A percentile compares a stretch with the other conserved stretches of the same genome.
These are phyloP conservation scores for Beaufortia kweichowensis DNA, from an alignment of 2,113 vertebrate genomes.

Conservation along the genomic window DNA sequence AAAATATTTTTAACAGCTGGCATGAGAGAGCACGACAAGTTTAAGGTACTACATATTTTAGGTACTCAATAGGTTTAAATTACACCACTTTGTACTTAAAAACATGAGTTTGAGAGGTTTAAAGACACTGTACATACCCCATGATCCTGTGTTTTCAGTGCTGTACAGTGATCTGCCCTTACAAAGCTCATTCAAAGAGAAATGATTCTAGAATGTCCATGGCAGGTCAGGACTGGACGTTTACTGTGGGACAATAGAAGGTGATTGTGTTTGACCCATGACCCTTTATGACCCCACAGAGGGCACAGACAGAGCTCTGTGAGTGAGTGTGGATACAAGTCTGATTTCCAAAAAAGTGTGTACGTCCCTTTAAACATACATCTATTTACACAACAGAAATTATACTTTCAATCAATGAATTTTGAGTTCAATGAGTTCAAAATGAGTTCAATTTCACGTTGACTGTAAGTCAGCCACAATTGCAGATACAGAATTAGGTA, in stretches of 20 bases:
- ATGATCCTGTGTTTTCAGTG: neutral
- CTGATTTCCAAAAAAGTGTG: neutral
- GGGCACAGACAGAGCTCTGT: neutral
- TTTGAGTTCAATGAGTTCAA: too few species aligned
- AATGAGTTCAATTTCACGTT: neutral
- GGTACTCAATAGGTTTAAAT: neutral
- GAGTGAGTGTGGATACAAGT: neutral
- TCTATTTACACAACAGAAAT: too few species aligned
- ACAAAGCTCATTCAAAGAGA: neutral
- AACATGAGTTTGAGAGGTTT: too few species aligned
- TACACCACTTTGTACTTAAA: too few species aligned
- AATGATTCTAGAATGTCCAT: slow-evolving; percentile 53
- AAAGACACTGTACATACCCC: neutral
- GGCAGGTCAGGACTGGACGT: slow-evolving; percentile 48
- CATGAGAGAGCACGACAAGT: too few species aligned
- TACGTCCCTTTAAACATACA: neutral
- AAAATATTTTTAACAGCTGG: too few species aligned
- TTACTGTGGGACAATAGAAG: slow-evolving; percentile 62
- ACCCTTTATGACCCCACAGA: neutral
- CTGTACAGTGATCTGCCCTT: neutral
- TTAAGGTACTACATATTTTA: too few species aligned
- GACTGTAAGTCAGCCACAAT: neutral
- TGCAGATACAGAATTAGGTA: neutral
- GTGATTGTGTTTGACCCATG: slow-evolving; percentile 41
- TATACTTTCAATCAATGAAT: too few species aligned